Conservation (phyloP, 1,140 invertebrate genomes). For the Bombus pascuorum region DNA sequence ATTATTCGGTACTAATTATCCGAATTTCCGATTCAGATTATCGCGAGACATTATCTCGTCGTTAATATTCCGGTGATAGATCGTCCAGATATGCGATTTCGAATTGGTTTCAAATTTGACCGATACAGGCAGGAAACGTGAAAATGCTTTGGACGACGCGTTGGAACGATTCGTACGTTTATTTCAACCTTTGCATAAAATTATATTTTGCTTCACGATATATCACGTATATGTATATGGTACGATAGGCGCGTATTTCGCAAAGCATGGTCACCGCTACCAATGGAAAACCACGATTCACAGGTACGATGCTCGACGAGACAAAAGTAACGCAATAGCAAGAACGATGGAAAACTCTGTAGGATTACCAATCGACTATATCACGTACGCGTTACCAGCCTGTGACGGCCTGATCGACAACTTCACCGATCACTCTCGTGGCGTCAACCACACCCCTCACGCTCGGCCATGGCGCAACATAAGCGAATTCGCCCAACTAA, state of each 20-base stretch:
- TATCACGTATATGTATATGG: too few relatives aligned
- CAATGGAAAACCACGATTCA: too few relatives aligned
- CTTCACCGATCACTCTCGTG: conserved; percentile 66
- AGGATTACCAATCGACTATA: neutral
- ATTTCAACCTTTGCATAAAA: too few relatives aligned
- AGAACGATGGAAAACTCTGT: conserved; percentile 15
- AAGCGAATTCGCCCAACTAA: conserved; percentile 23
- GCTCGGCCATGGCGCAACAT: neutral
- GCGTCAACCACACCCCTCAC: neutral
- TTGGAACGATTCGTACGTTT: too few relatives aligned
- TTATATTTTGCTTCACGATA: too few relatives aligned
- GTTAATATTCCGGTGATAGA: neutral
- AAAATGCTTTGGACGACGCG: too few relatives aligned
- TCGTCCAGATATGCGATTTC: neutral
- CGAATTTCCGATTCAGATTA: neutral
- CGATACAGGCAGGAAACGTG: too few relatives aligned
- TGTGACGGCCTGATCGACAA: conserved; percentile 79
- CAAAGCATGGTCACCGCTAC: too few relatives aligned
- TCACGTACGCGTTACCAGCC: neutral
- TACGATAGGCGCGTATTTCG: too few relatives aligned
- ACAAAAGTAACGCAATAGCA: too few relatives aligned
- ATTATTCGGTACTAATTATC: neutral
- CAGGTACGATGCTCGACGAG: neutral
- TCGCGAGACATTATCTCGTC: neutral
- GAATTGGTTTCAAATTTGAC: neutral